These are phyloP conservation scores for Protodeltote pygarga DNA, from an alignment of 2,888 invertebrate species.

Conservation along the genomic window DNA sequence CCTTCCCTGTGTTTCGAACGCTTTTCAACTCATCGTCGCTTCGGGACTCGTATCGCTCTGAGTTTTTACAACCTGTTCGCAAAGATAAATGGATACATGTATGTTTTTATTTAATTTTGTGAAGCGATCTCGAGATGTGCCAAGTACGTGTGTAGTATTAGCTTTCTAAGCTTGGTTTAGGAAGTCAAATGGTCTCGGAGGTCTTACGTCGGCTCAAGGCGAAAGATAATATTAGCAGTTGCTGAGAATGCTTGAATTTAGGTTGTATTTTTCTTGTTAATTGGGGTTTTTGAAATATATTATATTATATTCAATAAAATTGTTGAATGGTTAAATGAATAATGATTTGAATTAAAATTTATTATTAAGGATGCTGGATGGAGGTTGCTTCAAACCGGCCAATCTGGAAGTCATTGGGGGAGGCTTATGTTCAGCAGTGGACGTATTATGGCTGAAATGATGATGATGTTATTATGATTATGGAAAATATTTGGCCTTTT, in stretches of 20 bases:
- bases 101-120: constrained; percentile 5
- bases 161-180: background rate
- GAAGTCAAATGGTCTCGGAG: background rate
- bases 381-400: too few species aligned
- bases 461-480: too few species aligned
- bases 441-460: too few species aligned
- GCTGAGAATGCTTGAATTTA: too few species aligned
- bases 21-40: background rate
- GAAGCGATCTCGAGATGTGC: background rate
- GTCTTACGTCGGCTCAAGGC: background rate
- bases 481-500: too few species aligned
- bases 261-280: background rate
- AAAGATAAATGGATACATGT: background rate
- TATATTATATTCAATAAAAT: too few species aligned
- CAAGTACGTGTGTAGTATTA: background rate
- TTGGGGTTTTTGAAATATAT: too few species aligned
- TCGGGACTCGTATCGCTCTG: background rate
- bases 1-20: background rate
- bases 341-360: too few species aligned
- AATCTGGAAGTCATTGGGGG: too few species aligned
- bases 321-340: too few species aligned
- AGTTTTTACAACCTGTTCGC: constrained; percentile 1
- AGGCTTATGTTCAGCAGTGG: too few species aligned
- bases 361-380: too few species aligned
- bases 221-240: background rate